Evolutionary conservation across 2,797 vertebrate genomes (phyloP), one percentile per base, ranked within the genome.

Genomic region (Bucorvus abyssinicus): DNA sequence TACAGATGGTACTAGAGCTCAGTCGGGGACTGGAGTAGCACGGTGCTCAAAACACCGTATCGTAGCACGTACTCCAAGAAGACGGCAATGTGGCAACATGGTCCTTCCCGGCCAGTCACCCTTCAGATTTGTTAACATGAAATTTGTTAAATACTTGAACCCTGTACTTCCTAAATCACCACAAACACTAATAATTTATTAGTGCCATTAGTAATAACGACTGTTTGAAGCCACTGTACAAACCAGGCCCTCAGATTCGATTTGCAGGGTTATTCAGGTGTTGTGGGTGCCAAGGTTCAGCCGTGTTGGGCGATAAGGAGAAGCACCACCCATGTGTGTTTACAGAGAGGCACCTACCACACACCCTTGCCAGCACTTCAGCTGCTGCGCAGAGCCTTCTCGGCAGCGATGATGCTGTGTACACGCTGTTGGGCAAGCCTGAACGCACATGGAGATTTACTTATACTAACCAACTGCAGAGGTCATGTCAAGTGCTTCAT

Each of bases 351-450:
- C 57, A 93, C 42, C 45, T 6, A 19, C 40, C 50, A 36, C 68
- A 76, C 0, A 8, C 30, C 69, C 65, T 78, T 38, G 49, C 70
- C 87, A 53, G 70, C 47, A n/a, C 67, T 47, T 57, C 65, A 84
- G 78, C 77, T 23, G 67, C 86, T n/a, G 40, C 3, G 34, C 75
- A 38, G 50, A 73, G 91, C 63, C 55, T 73, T 71, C 32, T 75
- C 0, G 0, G 67, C 8, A 22, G 47, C 76, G 30, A 0, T 5
- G 55, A 69, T 0, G 3, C 71, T 24, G 40, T 2, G 5, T 5
- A 44, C n/a, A 30, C 0, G 2, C 56, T 73, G 70, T 8, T 34
- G 81, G 80, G 70, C 61, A 80, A 91, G 71, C 42, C 61, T 26
- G 71, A 68, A 24, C 5, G 5, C 57, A 44, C 61, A 14, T 0